A percentile compares a stretch with the other conserved stretches of the same genome.
These are phyloP conservation scores for Synodontis membranacea DNA, from an alignment of 2,113 vertebrate species.

Conservation along the genomic window DNA sequence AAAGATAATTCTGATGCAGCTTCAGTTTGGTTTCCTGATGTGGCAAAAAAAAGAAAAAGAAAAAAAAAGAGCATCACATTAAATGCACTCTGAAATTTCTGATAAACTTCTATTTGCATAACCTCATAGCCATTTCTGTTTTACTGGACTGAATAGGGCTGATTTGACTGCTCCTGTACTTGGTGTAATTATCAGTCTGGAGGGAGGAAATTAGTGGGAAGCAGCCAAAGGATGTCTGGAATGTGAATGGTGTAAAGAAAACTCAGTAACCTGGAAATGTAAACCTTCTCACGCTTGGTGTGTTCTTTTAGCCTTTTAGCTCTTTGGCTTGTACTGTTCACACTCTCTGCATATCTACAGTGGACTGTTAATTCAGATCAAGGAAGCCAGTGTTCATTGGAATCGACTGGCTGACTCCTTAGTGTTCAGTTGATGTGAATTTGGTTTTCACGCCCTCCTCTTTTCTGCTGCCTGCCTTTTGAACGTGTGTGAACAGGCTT, in stretches of 20 bases:
- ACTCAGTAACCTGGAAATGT: neutral
- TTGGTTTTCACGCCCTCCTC: neutral
- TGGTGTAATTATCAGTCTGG: neutral
- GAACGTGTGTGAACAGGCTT: constrained; percentile 41
- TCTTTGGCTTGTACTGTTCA: neutral
- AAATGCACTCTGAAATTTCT: neutral
- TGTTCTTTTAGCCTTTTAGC: too few species aligned
- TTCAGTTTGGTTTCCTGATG: neutral
- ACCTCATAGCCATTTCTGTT: neutral
- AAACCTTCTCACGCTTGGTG: neutral
- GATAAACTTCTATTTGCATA: neutral
- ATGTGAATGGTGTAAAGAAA: constrained; percentile 35
- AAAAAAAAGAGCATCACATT: neutral
- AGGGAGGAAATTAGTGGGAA: neutral
- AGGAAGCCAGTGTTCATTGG: neutral
- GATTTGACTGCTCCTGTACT: neutral
- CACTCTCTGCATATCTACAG: neutral
- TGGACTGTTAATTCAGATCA: neutral
- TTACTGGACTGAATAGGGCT: neutral
- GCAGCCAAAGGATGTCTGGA: constrained; percentile 36
- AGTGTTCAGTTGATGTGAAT: constrained; percentile 13
- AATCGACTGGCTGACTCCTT: neutral
- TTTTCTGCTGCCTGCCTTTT: neutral
- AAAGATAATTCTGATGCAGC: neutral
- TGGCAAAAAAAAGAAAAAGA: neutral